Evolutionary conservation across 2,888 invertebrate species (phyloP).

Genomic region (Drosophila birchii): DNA sequence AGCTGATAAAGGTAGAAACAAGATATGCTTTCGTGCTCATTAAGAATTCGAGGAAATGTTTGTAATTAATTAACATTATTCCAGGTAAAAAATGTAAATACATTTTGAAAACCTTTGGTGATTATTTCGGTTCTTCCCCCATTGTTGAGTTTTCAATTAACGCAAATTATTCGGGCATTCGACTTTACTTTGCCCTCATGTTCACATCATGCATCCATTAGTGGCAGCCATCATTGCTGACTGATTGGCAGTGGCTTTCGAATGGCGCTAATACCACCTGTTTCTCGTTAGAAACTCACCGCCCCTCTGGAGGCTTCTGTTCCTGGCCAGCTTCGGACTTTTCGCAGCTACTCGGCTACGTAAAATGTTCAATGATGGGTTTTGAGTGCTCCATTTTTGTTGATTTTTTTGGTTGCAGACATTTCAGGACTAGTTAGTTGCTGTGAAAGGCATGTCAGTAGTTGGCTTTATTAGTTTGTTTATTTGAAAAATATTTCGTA

Average conservation of each 20-base stretch:
- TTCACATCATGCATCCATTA: constrained; percentile 3
- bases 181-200: not conserved
- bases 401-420: not conserved
- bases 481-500: not conserved
- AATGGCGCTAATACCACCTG: not conserved
- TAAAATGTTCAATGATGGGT: not conserved
- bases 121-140: not conserved
- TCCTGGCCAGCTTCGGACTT: not conserved
- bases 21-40: not conserved
- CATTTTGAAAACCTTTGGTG: not conserved
- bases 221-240: constrained; percentile 1
- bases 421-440: not conserved
- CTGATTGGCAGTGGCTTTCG: constrained; percentile 1
- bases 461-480: not conserved
- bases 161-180: constrained; percentile 1
- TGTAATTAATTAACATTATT: not conserved
- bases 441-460: not conserved
- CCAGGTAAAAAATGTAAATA: not conserved
- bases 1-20: not conserved
- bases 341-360: not conserved
- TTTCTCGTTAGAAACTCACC: not conserved
- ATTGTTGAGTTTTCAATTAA: constrained; percentile 1
- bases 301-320: not conserved
- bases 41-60: not conserved
- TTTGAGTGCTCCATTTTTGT: not conserved